These are phyloP conservation scores for Channa argus DNA, from an alignment of 2,113 vertebrate genomes.

Conservation along the genomic window DNA sequence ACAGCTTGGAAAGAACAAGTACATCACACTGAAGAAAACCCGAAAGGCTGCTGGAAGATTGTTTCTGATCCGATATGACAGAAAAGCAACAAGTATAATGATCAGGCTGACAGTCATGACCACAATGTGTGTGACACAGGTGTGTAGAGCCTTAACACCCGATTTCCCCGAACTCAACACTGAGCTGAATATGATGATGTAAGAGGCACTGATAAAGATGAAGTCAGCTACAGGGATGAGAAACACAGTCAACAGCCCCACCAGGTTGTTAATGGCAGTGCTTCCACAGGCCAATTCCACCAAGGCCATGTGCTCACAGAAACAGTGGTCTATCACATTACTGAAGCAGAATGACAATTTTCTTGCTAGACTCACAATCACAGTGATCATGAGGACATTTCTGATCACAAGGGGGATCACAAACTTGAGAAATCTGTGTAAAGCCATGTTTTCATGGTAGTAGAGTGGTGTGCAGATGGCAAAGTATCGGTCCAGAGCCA, in stretches of 20 bases:
- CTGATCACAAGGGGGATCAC: slow-evolving; percentile 9
- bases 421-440: slow-evolving; percentile 11
- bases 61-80: slow-evolving; percentile 1
- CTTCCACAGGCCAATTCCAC: no score
- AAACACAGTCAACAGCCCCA: not conserved
- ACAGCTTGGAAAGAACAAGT: slow-evolving; percentile 17
- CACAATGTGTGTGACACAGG: slow-evolving; percentile 15
- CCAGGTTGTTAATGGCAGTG: not conserved
- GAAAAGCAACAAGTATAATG: not conserved
- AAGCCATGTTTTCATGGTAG: slow-evolving; percentile 35
- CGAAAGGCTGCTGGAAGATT: not conserved
- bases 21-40: slow-evolving; percentile 13
- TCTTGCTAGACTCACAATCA: not conserved
- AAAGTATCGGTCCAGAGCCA: slow-evolving; percentile 59
- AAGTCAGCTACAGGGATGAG: not conserved
- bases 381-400: not conserved
- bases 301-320: no score
- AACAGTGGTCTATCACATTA: slow-evolving; percentile 11
- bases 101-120: not conserved
- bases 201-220: not conserved
- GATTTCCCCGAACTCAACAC: not conserved
- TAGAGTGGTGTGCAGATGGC: slow-evolving; percentile 51
- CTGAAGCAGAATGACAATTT: not conserved
- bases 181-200: not conserved
- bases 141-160: not conserved